These are phyloP conservation scores for Paracentrotus lividus DNA, from an alignment of 53 echinoderm and acorn worm genomes.

Conservation along the genomic window DNA sequence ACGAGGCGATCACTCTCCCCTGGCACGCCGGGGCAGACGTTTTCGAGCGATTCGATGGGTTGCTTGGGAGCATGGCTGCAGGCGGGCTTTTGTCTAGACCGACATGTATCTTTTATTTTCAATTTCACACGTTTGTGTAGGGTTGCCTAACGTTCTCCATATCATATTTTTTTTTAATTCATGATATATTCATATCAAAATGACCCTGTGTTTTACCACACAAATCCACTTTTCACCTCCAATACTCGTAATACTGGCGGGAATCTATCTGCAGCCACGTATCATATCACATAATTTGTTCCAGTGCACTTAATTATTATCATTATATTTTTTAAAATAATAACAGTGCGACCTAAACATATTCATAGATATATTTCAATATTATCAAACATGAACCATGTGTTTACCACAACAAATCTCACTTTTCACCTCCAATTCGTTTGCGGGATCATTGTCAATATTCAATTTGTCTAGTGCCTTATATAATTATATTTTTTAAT, in stretches of 20 bases:
- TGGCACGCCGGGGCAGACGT: constrained; percentile 6
- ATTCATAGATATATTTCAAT: too few species aligned
- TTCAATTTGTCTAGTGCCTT: not conserved
- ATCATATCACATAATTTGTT: not conserved
- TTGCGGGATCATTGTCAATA: too few species aligned
- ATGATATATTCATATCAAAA: not conserved
- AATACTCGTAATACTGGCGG: not conserved
- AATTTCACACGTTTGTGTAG: constrained; percentile 5
- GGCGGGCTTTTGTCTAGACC: not conserved
- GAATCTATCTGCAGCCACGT: too few species aligned
- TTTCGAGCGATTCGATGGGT: not conserved
- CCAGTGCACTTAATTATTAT: not conserved
- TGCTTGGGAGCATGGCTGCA: constrained; percentile 8
- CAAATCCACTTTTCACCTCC: not conserved
- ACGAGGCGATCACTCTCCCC: not conserved
- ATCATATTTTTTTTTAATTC: not conserved
- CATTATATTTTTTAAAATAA: too few species aligned
- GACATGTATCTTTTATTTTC: not conserved
- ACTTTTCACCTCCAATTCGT: not conserved
- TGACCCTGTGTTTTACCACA: not conserved
- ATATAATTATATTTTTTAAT: not conserved
- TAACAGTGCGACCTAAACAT: too few species aligned
- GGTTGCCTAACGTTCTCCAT: not conserved
- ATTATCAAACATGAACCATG: too few species aligned
- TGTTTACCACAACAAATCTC: not conserved